These are phyloP conservation scores for Oryzias sinensis DNA, from an alignment of 2,797 vertebrate species.

Conservation along the genomic window DNA sequence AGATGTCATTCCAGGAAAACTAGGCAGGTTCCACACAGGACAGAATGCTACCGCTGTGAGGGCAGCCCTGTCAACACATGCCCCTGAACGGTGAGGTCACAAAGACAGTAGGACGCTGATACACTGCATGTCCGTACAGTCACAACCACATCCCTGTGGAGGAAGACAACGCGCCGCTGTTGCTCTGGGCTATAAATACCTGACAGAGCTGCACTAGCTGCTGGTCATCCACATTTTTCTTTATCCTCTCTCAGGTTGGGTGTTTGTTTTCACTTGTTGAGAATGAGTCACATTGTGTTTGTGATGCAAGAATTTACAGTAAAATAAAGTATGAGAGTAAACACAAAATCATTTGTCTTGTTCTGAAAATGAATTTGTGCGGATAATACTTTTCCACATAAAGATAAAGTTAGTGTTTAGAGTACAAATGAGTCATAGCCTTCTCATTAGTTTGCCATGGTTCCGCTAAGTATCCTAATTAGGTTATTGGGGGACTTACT, in stretches of 20 bases:
- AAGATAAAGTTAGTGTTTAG: constrained; percentile 56
- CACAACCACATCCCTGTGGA: constrained; percentile 45
- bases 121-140: constrained; percentile 40
- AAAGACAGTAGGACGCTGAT: constrained; percentile 49
- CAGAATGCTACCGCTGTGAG: constrained; percentile 36
- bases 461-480: constrained; percentile 63
- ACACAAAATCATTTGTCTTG: constrained; percentile 63
- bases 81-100: constrained; percentile 48
- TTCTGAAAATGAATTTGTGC: constrained; percentile 53
- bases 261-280: constrained; percentile 52
- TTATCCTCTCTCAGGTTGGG: constrained; percentile 56
- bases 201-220: constrained; percentile 19
- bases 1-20: constrained; percentile 31
- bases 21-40: constrained; percentile 25
- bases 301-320: constrained; percentile 60
- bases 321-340: constrained; percentile 53
- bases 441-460: constrained; percentile 59
- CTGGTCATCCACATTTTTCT: constrained; percentile 42
- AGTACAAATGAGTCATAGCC: constrained; percentile 60
- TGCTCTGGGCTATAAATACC: constrained; percentile 49
- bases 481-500: constrained; percentile 59
- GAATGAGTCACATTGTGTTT: constrained; percentile 40
- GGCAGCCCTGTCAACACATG: constrained; percentile 43
- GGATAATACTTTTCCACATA: constrained; percentile 61
- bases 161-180: constrained; percentile 31